A percentile compares a stretch with the other conserved stretches of the same genome.
phyloP scores from a whole-genome alignment of 2,888 invertebrate genomes.

The Cheilosia soror region DNA sequence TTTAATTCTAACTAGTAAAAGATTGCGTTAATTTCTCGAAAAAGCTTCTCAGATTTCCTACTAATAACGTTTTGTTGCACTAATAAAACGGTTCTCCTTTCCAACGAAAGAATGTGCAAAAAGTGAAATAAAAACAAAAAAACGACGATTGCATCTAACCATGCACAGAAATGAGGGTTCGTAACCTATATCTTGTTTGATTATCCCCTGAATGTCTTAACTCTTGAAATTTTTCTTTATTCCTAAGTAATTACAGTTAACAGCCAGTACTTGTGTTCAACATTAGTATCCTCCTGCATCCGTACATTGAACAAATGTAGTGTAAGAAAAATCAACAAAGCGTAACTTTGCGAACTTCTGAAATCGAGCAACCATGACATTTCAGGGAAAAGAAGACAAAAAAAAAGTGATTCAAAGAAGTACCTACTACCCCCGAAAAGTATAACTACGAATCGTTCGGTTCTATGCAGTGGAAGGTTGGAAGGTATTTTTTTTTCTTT shows the following conservation, averaged over 20 bases:
- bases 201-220: neutral
- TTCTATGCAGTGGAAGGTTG: neutral
- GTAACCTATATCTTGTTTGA: neutral
- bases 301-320: conserved; percentile 12
- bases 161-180: neutral
- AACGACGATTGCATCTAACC: neutral
- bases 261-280: conserved; percentile 31
- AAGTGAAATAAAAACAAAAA: neutral
- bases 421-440: conserved; percentile 10
- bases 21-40: neutral
- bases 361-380: conserved; percentile 32
- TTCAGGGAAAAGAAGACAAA: neutral
- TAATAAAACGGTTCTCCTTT: neutral
- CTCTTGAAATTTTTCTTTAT: conserved; percentile 10
- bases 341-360: conserved; percentile 22
- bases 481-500: neutral
- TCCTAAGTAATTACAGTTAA: conserved; percentile 61
- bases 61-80: neutral
- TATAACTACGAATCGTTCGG: neutral
- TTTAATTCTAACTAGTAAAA: no score
- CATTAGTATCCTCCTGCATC: neutral
- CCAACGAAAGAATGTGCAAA: neutral
- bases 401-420: neutral
- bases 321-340: conserved; percentile 44
- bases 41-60: neutral